Evolutionary conservation across 2,113 vertebrate genomes (phyloP).

Genomic region (Tretioscincus oriximinensis): DNA sequence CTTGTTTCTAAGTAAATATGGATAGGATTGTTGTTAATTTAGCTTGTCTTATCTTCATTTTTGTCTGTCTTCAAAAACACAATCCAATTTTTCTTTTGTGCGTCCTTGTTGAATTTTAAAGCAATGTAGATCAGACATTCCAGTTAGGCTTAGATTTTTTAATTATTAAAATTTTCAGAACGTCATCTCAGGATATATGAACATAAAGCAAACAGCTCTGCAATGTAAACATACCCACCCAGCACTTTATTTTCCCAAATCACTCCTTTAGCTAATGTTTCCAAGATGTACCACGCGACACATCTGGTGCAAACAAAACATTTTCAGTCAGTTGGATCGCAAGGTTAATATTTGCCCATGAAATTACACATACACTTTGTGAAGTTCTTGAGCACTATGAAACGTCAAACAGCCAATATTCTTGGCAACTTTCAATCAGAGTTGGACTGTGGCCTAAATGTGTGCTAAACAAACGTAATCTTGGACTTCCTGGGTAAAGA

Average conservation of each 20-base stretch:
- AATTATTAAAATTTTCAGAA: slow-evolving; percentile 31
- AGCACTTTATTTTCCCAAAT: slow-evolving; percentile 76
- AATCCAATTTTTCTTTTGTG: background rate
- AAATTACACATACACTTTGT: slow-evolving; percentile 53
- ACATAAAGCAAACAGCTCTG: slow-evolving; percentile 39
- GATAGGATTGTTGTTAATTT: background rate
- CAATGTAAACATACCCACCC: slow-evolving; percentile 65
- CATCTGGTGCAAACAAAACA: slow-evolving; percentile 83
- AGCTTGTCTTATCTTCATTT: background rate
- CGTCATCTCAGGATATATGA: slow-evolving; percentile 25
- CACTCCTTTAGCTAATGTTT: slow-evolving; percentile 81
- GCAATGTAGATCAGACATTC: slow-evolving; percentile 14
- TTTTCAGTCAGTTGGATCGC: slow-evolving; percentile 73
- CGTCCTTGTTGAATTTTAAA: background rate
- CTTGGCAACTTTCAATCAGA: slow-evolving; percentile 24
- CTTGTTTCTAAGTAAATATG: background rate
- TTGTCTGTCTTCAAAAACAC: background rate
- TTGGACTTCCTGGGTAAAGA: slow-evolving; percentile 10
- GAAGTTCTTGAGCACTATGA: slow-evolving; percentile 30
- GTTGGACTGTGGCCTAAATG: background rate
- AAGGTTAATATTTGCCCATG: slow-evolving; percentile 77
- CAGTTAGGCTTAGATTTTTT: slow-evolving; percentile 26
- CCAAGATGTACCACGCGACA: slow-evolving; percentile 64
- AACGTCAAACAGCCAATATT: slow-evolving; percentile 12
- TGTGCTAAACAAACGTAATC: slow-evolving; percentile 9